Evolutionary conservation across 2,888 invertebrate genomes (phyloP).

Genomic region (Drosophila pegasa): DNA sequence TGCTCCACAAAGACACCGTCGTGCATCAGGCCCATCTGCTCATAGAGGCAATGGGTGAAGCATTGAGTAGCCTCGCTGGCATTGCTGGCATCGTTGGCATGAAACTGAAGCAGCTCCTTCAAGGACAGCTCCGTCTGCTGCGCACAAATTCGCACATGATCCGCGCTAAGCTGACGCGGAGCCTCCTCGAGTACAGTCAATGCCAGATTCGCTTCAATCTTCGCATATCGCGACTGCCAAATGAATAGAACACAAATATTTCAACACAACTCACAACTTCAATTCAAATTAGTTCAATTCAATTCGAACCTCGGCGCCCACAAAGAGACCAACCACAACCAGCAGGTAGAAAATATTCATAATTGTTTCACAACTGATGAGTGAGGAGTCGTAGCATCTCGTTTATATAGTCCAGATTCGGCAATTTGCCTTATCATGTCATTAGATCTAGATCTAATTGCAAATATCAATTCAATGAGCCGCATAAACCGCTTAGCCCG

Average conservation of each 20-base stretch:
- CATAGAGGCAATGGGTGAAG: constrained; percentile 70
- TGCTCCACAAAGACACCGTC: constrained; percentile 68
- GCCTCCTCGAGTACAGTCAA: constrained; percentile 63
- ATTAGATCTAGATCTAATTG: constrained; percentile 53
- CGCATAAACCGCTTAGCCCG: constrained; percentile 50
- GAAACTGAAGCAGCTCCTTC: constrained; percentile 58
- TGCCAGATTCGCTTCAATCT: constrained; percentile 64
- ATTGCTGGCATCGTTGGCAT: constrained; percentile 48
- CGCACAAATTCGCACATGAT: constrained; percentile 62
- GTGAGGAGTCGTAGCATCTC: background rate
- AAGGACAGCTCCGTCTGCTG: constrained; percentile 67
- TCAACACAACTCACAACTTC: background rate
- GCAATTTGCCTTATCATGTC: constrained; percentile 30
- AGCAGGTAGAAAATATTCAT: constrained; percentile 3
- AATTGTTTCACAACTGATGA: constrained; percentile 2
- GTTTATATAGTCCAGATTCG: constrained; percentile 18
- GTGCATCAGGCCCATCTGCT: constrained; percentile 67
- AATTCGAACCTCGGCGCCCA: constrained; percentile 37
- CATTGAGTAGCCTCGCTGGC: constrained; percentile 60
- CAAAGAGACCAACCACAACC: background rate
- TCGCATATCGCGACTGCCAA: constrained; percentile 57
- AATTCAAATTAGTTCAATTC: background rate
- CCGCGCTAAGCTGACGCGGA: constrained; percentile 49
- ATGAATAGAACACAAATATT: background rate
- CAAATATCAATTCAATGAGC: constrained; percentile 71